These are phyloP conservation scores for Nymphalis c-album DNA, from an alignment of 2,888 invertebrate species.

Conservation along the genomic window DNA sequence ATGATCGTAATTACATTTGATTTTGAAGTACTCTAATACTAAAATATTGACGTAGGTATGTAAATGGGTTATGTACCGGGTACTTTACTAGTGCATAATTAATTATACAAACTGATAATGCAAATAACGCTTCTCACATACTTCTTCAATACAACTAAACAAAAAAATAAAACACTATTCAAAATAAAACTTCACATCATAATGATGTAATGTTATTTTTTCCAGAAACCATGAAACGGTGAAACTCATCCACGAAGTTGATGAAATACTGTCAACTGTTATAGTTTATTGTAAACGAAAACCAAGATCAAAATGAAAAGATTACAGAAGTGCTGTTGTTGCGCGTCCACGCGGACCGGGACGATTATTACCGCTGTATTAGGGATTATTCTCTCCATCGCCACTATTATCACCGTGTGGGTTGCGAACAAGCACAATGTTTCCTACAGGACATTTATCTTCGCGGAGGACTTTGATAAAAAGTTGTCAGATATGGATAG, in stretches of 20 bases:
- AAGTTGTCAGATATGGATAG: slow-evolving; percentile 84
- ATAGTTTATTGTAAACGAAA: slow-evolving; percentile 16
- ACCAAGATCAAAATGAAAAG: slow-evolving; percentile 64
- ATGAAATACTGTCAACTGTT: slow-evolving; percentile 3
- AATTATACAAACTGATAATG: too few relatives aligned
- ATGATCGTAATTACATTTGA: too few relatives aligned
- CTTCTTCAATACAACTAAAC: too few relatives aligned
- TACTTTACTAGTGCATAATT: too few relatives aligned
- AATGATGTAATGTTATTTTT: slow-evolving; percentile 22
- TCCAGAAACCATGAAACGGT: slow-evolving; percentile 45
- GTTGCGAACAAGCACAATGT: slow-evolving; percentile 80
- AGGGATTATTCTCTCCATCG: slow-evolving; percentile 88
- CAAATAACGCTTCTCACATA: too few relatives aligned
- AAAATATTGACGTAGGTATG: too few relatives aligned
- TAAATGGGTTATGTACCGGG: too few relatives aligned
- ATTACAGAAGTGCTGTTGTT: slow-evolving; percentile 86
- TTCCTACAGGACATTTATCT: slow-evolving; percentile 88
- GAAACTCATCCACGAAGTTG: neutral
- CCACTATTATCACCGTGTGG: slow-evolving; percentile 85
- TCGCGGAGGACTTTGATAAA: slow-evolving; percentile 82
- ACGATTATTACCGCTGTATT: slow-evolving; percentile 86
- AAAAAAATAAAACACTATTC: too few relatives aligned
- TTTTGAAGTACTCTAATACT: too few relatives aligned
- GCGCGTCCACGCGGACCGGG: slow-evolving; percentile 87
- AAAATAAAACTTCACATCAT: too few relatives aligned